A percentile compares a stretch with the other conserved stretches of the same genome.
phyloP scores from a whole-genome alignment of 2,888 invertebrate species.

The Julus scandinavius region DNA sequence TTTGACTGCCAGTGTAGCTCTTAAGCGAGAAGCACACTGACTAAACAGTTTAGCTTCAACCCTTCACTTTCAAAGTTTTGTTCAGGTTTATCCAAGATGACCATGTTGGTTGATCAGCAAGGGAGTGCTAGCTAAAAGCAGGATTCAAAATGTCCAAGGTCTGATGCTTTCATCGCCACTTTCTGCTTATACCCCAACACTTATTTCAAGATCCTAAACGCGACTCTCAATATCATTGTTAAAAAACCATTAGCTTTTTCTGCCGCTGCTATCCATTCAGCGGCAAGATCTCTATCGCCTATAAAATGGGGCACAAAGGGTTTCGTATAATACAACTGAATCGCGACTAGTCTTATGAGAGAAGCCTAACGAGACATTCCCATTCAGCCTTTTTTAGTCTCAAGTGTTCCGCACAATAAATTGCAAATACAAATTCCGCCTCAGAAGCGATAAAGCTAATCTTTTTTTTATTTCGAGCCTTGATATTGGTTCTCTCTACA shows the following conservation, averaged over 20 bases:
- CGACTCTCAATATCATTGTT: constrained; percentile 27
- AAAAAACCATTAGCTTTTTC: constrained; percentile 28
- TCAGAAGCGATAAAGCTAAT: constrained; percentile 28
- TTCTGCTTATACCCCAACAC: background rate
- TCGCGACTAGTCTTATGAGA: constrained; percentile 34
- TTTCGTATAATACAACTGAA: constrained; percentile 20
- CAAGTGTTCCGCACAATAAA: constrained; percentile 38
- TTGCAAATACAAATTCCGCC: constrained; percentile 42
- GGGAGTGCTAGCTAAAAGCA: too few relatives aligned
- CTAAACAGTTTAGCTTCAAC: too few relatives aligned
- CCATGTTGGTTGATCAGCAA: too few relatives aligned
- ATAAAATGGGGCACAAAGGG: constrained; percentile 25
- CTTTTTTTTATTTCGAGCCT: constrained; percentile 37
- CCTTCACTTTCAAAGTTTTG: too few relatives aligned
- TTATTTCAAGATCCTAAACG: background rate
- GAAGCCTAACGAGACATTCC: constrained; percentile 38
- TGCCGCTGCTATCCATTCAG: constrained; percentile 11
- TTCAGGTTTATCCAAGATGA: too few relatives aligned
- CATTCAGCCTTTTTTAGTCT: constrained; percentile 24
- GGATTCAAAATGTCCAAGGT: background rate
- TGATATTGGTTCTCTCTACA: background rate
- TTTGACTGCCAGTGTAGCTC: too few relatives aligned
- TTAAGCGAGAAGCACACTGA: too few relatives aligned
- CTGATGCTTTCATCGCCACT: background rate
- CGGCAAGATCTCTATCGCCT: constrained; percentile 25